phyloP scores from a whole-genome alignment of 1,140 invertebrate species.

The Gonioctena quinquepunctata region DNA sequence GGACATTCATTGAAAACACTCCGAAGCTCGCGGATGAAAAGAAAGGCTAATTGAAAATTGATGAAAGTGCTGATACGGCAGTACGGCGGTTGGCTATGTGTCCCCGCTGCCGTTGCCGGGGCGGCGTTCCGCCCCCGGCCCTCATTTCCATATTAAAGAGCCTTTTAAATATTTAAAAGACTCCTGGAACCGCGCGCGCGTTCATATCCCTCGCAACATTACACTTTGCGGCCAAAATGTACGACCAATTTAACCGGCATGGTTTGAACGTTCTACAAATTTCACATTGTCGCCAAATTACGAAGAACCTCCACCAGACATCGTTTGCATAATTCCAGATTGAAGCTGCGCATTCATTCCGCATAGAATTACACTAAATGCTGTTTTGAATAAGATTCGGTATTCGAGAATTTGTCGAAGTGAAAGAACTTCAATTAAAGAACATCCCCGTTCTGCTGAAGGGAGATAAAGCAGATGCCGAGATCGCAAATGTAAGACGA shows the following conservation, averaged over 20 bases:
- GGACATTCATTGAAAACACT: constrained; percentile 19
- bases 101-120: neutral
- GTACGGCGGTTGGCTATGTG: neutral
- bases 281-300: constrained; percentile 7
- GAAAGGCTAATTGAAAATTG: constrained; percentile 44
- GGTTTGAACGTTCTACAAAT: neutral
- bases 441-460: neutral
- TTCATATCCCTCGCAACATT: neutral
- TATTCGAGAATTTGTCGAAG: neutral
- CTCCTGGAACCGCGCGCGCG: neutral
- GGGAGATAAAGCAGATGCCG: too few species aligned
- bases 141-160: constrained; percentile 35
- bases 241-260: constrained; percentile 2
- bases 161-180: constrained; percentile 35
- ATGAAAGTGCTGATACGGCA: constrained; percentile 32
- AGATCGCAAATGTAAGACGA: too few species aligned
- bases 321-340: constrained; percentile 2
- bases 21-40: constrained; percentile 23
- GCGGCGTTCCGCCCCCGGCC: constrained; percentile 6
- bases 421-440: neutral
- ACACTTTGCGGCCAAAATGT: neutral
- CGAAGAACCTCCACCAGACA: neutral
- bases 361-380: neutral
- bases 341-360: neutral
- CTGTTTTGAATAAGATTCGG: neutral